Evolutionary conservation across 2,113 vertebrate genomes (phyloP), one percentile per base, ranked within the genome.

Genomic region (Arvicanthis niloticus): DNA sequence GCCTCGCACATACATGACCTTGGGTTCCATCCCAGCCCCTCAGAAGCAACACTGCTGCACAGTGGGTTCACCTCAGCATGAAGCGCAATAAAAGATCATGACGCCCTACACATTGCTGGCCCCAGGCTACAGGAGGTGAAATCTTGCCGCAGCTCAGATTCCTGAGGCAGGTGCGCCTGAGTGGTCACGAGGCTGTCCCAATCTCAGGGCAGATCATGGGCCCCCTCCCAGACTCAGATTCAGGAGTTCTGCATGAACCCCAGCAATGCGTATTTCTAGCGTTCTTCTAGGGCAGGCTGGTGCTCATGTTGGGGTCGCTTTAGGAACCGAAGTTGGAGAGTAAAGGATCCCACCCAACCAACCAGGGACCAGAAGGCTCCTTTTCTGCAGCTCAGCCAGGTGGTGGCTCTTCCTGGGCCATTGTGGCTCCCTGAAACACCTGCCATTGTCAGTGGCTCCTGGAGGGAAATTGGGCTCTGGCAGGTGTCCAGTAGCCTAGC

Each of bases 171-270:
- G 24, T 80, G 76, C 10, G 45, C 62, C 42, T 48, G 17, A 53
- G 65, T 37, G 65, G 85, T 88, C 85, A 88, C 65, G 21, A 73
- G 87, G 51, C 15, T 19, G 51, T 60, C n/a, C 26, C 53, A 40
- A 76, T 76, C 86, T 56, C 48, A 40, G 34, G 3, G 24, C n/a
- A 84, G 81, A 84, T 62, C 81, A 40, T 40, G 56, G n/a, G 24
- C 26, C 5, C 26, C 26, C 22, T 2, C 34, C 8, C 21, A 21
- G 2, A 29, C 26, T 62, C 72, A 0, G 2, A 42, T 6, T 56
- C 58, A 0, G 56, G 68, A 85, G 68, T 37, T 65, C 84, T 40
- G 90, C 68, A 53, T 40, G 56, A 65, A 51, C 9, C 26, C 56
- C 42, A 4, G 9, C 0, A 0, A 40, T 56, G 37, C 60, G 60